These are phyloP conservation scores for Zalophus californianus DNA, from an alignment of 2,797 vertebrate species.

Conservation along the genomic window DNA sequence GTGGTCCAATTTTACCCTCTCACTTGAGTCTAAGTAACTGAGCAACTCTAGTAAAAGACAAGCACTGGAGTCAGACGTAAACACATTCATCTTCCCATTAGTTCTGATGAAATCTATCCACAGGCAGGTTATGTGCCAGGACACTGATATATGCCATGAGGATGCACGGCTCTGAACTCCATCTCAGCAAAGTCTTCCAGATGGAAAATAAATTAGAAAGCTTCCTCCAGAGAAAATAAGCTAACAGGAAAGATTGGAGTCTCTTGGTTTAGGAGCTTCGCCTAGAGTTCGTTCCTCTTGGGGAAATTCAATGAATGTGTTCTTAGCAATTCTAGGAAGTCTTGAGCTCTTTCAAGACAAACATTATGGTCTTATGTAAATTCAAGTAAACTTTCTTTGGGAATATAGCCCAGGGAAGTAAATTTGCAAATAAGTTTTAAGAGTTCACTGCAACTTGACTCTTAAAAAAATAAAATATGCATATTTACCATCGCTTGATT, in stretches of 20 bases:
- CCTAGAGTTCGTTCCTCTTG: constrained; percentile 59
- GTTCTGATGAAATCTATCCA: constrained; percentile 75
- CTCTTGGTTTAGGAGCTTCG: constrained; percentile 46
- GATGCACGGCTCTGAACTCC: constrained; percentile 5
- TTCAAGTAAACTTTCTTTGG: constrained; percentile 48
- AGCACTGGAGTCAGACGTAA: constrained; percentile 66
- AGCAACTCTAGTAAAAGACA: constrained; percentile 36
- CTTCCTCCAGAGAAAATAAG: constrained; percentile 44
- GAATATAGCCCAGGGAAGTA: neutral
- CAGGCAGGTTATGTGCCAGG: constrained; percentile 73
- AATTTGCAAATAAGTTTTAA: constrained; percentile 66
- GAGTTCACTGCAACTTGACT: constrained; percentile 51
- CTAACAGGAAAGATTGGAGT: constrained; percentile 65
- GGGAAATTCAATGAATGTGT: constrained; percentile 56
- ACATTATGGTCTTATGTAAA: constrained; percentile 53
- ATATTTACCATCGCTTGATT: constrained; percentile 27
- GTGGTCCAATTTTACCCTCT: constrained; percentile 53
- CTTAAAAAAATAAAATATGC: constrained; percentile 32
- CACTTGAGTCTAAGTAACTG: constrained; percentile 65
- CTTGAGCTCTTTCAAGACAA: constrained; percentile 46
- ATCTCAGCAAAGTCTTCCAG: constrained; percentile 66
- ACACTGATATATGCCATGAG: constrained; percentile 51
- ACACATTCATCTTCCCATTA: constrained; percentile 80
- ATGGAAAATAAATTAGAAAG: constrained; percentile 71
- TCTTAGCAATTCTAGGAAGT: constrained; percentile 43